Evolutionary conservation across 2,797 vertebrate species (phyloP), one percentile per base, ranked within the genome.

Genomic region (Leptatherina wallacei): DNA sequence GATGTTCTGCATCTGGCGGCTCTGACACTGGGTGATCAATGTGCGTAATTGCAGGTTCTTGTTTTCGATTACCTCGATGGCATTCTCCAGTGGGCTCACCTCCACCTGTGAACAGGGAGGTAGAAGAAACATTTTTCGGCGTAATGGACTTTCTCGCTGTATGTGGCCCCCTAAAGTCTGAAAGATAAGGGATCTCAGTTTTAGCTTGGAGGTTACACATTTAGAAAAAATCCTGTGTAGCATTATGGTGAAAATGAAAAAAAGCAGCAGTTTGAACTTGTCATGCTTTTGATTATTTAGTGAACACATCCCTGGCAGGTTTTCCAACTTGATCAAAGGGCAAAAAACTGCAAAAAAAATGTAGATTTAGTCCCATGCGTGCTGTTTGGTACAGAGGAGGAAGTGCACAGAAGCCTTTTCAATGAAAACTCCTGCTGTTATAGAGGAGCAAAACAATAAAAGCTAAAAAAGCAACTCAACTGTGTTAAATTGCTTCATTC

Each of bases 51-150:
- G 97, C 73, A 97, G 92, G 89, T 98, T 99, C 93, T 99, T 99
- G 90, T 99, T 99, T 93, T 99, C 98, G 66, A 99, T 92, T 64
- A 98, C 98, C 91, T 99, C 98, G 52, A 97, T 98, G 76, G 98
- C 98, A 65, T 99, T 99, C 91, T 99, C 98, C 90, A 99, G 93
- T 0, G 98, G 98, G 90, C 97, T 99, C 88, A 99, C 97, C 93
- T 99, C 98, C 87, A 99, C 95, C 98, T 99, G 86, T 22, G 42
- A 22, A 40, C 18, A 20, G 24, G 16, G 49, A 14, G 40, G 55
- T 18, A 18, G 11, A 0, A 27, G 27, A 54, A 22, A 70, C 7
- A 49, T 44, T 65, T 67, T 44, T 3, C 4, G 6, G 4, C 13
- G 32, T 59, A 27, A 63, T 18, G 44, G 71, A 12, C 58, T 67